Evolutionary conservation across 1,140 invertebrate species (phyloP).

Genomic region (Lepidurus arcticus): DNA sequence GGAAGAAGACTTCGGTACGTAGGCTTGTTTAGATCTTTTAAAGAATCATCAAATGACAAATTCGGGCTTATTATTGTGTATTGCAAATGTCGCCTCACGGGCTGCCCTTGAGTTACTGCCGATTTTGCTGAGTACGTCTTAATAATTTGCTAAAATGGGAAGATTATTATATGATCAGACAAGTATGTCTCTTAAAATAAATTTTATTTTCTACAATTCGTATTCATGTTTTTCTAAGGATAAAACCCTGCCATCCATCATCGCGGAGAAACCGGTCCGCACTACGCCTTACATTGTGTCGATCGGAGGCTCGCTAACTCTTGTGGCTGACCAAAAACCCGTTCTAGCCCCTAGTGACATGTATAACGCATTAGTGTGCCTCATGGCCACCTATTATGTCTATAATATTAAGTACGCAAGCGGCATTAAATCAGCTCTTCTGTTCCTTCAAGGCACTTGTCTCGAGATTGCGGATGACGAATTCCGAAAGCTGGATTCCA

Average conservation of each 20-base stretch:
- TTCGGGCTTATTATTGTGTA: background rate
- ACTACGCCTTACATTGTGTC: conserved; percentile 5
- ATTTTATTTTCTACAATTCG: background rate
- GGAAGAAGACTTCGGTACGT: background rate
- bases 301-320: background rate
- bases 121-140: background rate
- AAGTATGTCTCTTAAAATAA: conserved; percentile 1
- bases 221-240: background rate
- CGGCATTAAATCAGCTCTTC: background rate
- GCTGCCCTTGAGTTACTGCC: background rate
- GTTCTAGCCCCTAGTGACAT: background rate
- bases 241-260: background rate
- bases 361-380: background rate
- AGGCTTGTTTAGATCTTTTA: background rate
- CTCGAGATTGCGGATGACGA: background rate
- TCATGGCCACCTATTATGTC: background rate
- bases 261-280: background rate
- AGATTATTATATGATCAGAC: background rate
- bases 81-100: background rate
- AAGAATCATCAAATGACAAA: conserved; percentile 2
- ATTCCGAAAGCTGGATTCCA: background rate
- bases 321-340: background rate
- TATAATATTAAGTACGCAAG: background rate
- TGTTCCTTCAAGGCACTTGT: background rate
- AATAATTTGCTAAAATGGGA: background rate